Percentiles rank a stretch among this genome's conserved stretches.
Evolutionary conservation across 2,797 vertebrate species (phyloP).

Genomic region (Setipinna tenuifilis): DNA sequence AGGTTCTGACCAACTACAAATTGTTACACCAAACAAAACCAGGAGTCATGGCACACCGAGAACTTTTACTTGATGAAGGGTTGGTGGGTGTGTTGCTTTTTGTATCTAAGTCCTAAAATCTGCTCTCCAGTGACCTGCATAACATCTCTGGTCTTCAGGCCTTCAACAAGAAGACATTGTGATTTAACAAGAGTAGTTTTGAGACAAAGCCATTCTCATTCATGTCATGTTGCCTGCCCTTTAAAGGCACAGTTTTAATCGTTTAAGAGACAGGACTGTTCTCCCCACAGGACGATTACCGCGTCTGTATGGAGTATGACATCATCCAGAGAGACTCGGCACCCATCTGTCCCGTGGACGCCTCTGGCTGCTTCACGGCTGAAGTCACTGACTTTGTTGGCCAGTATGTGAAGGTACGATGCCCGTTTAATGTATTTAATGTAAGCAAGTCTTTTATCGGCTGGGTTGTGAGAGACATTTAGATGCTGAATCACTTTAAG

Average conservation of each 20-base stretch:
- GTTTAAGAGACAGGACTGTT: constrained; percentile 39
- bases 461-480: too few relatives aligned
- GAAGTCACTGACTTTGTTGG: constrained; percentile 93
- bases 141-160: too few relatives aligned
- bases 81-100: too few relatives aligned
- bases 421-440: not conserved
- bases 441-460: too few relatives aligned
- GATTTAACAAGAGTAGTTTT: not conserved
- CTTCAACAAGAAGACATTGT: not conserved
- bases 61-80: too few relatives aligned
- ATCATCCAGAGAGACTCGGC: constrained; percentile 92
- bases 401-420: constrained; percentile 95
- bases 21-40: too few relatives aligned
- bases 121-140: too few relatives aligned
- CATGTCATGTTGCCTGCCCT: not conserved
- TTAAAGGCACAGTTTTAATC: not conserved
- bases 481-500: too few relatives aligned
- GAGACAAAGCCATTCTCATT: not conserved
- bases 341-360: constrained; percentile 93
- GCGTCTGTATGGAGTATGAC: constrained; percentile 91
- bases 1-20: too few relatives aligned
- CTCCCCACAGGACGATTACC: constrained; percentile 86
- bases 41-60: too few relatives aligned
- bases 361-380: constrained; percentile 91
- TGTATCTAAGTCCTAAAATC: too few relatives aligned